phyloP scores from a whole-genome alignment of 92 coral and sea anemone genomes.

The Bergia puertoricense region DNA sequence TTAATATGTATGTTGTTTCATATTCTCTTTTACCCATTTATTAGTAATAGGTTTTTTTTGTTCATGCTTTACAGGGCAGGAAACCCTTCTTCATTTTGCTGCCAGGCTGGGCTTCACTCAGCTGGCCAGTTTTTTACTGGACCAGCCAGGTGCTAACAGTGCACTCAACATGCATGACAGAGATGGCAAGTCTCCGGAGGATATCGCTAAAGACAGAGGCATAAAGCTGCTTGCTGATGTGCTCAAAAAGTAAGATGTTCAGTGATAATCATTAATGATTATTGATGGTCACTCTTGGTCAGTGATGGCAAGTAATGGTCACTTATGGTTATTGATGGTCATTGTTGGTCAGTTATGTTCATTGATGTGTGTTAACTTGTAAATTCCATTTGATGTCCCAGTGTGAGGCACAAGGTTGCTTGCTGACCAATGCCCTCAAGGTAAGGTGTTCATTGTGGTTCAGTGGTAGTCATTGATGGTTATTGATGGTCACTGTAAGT shows the following conservation, averaged over 20 bases:
- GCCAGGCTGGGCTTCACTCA: slow-evolving; percentile 83
- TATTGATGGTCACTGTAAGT: no score
- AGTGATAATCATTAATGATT: not conserved
- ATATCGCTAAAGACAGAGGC: slow-evolving; percentile 82
- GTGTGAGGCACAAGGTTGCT: no score
- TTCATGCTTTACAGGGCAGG: slow-evolving; percentile 59
- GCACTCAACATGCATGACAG: slow-evolving; percentile 70
- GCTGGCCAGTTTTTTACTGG: slow-evolving; percentile 72
- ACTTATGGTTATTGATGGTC: no score
- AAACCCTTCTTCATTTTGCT: slow-evolving; percentile 81
- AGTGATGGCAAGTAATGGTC: not conserved
- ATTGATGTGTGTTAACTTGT: no score
- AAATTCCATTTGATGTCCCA: no score
- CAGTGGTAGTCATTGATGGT: no score
- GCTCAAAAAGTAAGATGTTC: slow-evolving; percentile 58
- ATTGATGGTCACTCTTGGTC: not conserved
- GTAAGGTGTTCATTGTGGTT: no score
- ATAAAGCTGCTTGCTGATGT: slow-evolving; percentile 66
- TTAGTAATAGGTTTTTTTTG: not conserved
- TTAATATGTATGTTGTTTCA: not conserved
- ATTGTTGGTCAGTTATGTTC: not conserved
- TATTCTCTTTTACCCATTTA: not conserved
- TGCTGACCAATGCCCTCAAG: no score
- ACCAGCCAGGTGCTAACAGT: slow-evolving; percentile 78
- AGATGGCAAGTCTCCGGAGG: slow-evolving; percentile 72